These are phyloP conservation scores for Carassius gibelio DNA, from an alignment of 2,113 vertebrate genomes.

Conservation along the genomic window DNA sequence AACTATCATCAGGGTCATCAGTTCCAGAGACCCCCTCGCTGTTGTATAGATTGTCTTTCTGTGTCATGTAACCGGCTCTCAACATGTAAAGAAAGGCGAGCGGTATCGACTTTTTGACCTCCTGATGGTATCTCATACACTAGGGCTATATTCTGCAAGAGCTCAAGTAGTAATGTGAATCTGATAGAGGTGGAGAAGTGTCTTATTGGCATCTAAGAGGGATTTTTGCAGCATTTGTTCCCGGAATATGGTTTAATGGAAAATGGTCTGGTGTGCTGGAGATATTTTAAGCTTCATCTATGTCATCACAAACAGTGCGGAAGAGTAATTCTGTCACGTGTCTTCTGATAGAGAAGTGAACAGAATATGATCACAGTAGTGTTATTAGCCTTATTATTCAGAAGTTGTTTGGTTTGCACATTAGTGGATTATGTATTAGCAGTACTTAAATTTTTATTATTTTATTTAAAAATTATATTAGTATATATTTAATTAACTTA, in stretches of 20 bases:
- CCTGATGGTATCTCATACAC: conserved; percentile 51
- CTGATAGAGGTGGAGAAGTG: conserved; percentile 36
- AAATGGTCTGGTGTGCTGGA: neutral
- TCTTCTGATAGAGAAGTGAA: neutral
- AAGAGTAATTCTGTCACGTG: neutral
- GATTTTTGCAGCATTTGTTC: conserved; percentile 2
- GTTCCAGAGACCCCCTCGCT: conserved; percentile 19
- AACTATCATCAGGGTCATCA: conserved; percentile 26
- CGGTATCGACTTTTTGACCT: conserved; percentile 48
- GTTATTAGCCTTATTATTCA: conserved; percentile 1
- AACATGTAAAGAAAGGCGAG: conserved; percentile 44
- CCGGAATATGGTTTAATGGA: neutral
- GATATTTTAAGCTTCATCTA: conserved; percentile 3
- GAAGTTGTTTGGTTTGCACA: neutral
- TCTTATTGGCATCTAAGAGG: neutral
- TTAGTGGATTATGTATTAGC: neutral
- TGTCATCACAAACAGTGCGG: neutral
- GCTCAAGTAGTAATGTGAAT: conserved; percentile 55
- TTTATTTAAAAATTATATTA: neutral
- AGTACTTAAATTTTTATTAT: neutral
- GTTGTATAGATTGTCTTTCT: conserved; percentile 26
- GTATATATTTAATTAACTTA: neutral
- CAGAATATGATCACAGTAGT: neutral
- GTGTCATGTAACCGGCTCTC: conserved; percentile 33
- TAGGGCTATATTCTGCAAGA: conserved; percentile 40